A percentile compares a stretch with the other conserved stretches of the same genome.
Evolutionary conservation across 2,113 vertebrate species (phyloP).

Genomic region (Oriolus oriolus): DNA sequence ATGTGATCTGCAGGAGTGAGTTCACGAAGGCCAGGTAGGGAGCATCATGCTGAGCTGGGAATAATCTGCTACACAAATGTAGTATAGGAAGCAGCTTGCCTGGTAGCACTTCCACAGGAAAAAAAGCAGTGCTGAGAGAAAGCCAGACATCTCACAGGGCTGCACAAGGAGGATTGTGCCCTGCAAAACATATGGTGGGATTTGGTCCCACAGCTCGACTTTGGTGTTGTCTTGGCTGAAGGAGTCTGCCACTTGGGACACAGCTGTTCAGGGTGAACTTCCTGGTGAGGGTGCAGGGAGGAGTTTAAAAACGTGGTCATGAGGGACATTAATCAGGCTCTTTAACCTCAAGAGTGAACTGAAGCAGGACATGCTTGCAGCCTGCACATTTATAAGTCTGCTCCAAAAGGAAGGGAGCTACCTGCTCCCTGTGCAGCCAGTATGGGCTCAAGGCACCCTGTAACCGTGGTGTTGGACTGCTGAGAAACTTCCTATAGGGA

Average conservation of each 20-base stretch:
- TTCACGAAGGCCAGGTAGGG: not conserved
- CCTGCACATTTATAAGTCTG: not conserved
- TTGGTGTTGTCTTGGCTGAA: not conserved
- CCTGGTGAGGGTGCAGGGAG: not conserved
- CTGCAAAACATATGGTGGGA: not conserved
- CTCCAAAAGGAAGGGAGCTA: not conserved
- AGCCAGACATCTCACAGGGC: not conserved
- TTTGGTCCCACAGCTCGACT: not conserved
- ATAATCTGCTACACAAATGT: not conserved
- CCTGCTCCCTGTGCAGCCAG: not conserved
- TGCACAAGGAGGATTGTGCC: not conserved
- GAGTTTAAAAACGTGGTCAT: not conserved
- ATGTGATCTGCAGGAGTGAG: not conserved
- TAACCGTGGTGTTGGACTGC: not conserved
- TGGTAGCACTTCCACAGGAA: not conserved
- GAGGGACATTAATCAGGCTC: not conserved
- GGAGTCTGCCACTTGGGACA: not conserved
- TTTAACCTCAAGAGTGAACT: not conserved
- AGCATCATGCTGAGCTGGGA: not conserved
- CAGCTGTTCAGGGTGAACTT: rapidly evolving
- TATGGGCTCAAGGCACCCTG: rapidly evolving
- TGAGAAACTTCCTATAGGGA: not conserved
- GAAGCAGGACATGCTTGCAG: not conserved
- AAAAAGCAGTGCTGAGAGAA: not conserved
- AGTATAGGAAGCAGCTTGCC: not conserved